phyloP scores from a whole-genome alignment of 2,797 vertebrate genomes.

The Fratercula arctica region DNA sequence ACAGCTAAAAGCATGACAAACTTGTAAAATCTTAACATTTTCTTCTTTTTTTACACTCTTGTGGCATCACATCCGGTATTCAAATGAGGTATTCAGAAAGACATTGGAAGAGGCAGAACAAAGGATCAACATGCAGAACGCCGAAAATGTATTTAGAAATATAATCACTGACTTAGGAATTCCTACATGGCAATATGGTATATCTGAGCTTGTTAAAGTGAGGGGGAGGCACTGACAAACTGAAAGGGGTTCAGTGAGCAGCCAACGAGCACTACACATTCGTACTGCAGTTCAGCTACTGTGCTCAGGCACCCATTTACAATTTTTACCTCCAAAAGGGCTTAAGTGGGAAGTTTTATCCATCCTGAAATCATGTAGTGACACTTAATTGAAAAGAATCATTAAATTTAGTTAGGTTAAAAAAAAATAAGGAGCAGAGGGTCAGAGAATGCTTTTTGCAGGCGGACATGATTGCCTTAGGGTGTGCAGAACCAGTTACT shows the following conservation, averaged over 20 bases:
- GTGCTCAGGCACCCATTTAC: neutral
- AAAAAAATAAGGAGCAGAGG: neutral
- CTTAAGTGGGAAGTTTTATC: neutral
- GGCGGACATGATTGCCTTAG: neutral
- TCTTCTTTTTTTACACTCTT: neutral
- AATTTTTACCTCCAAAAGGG: neutral
- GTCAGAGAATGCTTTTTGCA: neutral
- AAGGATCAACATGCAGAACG: neutral
- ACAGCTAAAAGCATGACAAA: neutral
- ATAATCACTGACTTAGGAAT: neutral
- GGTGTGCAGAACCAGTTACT: neutral
- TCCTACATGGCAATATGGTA: neutral
- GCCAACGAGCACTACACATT: accelerated
- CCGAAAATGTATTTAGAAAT: neutral
- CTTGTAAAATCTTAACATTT: neutral
- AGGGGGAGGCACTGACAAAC: neutral
- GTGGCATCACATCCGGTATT: neutral
- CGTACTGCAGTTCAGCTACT: neutral
- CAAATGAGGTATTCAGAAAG: neutral
- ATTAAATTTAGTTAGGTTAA: neutral
- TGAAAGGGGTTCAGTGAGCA: neutral
- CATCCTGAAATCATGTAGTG: neutral
- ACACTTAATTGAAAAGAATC: neutral
- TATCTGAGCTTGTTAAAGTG: neutral
- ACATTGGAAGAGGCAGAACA: neutral